Conservation (phyloP, 2,113 vertebrate genomes). For the Atrichornis clamosus region DNA sequence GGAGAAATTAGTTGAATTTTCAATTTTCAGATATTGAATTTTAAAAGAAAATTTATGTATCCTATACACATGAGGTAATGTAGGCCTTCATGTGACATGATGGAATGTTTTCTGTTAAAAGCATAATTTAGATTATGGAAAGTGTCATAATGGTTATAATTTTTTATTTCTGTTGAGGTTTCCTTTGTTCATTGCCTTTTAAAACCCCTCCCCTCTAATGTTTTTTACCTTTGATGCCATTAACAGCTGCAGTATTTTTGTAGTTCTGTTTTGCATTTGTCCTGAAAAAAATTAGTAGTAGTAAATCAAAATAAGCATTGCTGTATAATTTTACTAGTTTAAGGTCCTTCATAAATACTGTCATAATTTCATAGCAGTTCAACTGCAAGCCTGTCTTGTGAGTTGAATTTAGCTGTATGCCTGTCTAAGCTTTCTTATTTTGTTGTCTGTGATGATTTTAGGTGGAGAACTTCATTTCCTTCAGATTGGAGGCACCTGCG, state of each 20-base stretch:
- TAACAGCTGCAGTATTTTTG: background rate
- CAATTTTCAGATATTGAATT: background rate
- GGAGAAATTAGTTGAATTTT: background rate
- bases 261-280: background rate
- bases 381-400: background rate
- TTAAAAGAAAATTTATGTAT: background rate
- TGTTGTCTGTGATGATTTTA: constrained; percentile 55
- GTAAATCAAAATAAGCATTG: background rate
- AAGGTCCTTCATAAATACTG: background rate
- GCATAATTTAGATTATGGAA: background rate
- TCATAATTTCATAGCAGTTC: background rate
- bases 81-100: background rate
- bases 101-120: background rate
- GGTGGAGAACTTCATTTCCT: constrained; percentile 99
- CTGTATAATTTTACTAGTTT: background rate
- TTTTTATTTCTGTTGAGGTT: background rate
- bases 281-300: background rate
- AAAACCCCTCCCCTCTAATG: accelerated
- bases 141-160: background rate
- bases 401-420: background rate
- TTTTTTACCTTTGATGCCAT: background rate
- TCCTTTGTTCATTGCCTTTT: background rate
- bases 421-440: background rate
- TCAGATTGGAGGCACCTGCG: constrained; percentile 98
- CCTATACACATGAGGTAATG: background rate